Percentiles rank a stretch among this genome's conserved stretches.
These are phyloP conservation scores for Coremacera marginata DNA, from an alignment of 2,888 invertebrate genomes.

Conservation along the genomic window DNA sequence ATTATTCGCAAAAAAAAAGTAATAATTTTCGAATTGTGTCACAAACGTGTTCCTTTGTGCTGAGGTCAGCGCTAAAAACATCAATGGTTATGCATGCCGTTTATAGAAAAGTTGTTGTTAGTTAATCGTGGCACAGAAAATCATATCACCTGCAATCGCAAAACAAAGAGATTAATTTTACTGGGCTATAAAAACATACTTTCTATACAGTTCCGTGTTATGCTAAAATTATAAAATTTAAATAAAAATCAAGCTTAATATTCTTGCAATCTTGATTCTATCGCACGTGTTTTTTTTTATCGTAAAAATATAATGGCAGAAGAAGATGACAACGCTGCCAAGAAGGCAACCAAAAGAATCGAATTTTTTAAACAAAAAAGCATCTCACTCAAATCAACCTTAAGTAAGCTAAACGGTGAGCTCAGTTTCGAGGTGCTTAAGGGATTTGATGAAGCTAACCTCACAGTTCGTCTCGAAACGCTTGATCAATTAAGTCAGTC, in stretches of 20 bases:
- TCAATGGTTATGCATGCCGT: too few species aligned
- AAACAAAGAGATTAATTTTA: too few species aligned
- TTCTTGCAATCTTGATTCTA: background rate
- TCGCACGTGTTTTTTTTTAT: background rate
- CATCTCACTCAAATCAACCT: background rate
- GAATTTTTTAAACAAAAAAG: background rate
- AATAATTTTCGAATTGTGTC: background rate
- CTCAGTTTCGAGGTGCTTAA: background rate
- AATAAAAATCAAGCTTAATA: background rate
- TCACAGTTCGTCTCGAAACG: conserved; percentile 7
- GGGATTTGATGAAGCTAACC: conserved; percentile 2
- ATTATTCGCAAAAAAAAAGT: background rate
- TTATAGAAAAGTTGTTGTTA: too few species aligned
- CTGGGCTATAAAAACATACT: too few species aligned
- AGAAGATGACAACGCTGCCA: background rate
- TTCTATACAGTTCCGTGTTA: background rate
- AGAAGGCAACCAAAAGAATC: background rate
- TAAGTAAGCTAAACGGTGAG: background rate
- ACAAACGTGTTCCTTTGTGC: background rate
- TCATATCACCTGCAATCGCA: too few species aligned
- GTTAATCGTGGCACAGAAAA: too few species aligned
- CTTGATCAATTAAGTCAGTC: background rate
- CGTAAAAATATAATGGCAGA: background rate
- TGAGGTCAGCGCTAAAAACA: background rate
- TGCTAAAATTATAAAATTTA: background rate